Evolutionary conservation across 1,140 invertebrate species (phyloP).

Genomic region (Druon quercuslanigerum): DNA sequence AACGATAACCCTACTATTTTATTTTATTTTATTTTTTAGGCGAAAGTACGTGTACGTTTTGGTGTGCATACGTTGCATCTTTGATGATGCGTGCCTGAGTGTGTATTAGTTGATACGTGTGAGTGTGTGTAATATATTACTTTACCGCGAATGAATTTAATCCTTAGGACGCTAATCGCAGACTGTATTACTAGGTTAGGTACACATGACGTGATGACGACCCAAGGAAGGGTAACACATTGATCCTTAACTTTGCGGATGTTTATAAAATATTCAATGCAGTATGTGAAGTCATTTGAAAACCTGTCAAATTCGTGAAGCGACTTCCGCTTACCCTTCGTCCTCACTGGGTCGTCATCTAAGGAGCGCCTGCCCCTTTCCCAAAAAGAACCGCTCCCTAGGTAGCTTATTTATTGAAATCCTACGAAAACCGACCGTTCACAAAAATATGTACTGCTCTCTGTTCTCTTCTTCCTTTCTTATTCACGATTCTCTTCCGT

Average conservation of each 20-base stretch:
- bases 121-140: constrained; percentile 70
- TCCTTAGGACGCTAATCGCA: constrained; percentile 70
- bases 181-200: constrained; percentile 74
- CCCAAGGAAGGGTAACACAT: constrained; percentile 46
- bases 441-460: constrained; percentile 49
- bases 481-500: constrained; percentile 43
- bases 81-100: constrained; percentile 39
- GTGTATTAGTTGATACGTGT: constrained; percentile 31
- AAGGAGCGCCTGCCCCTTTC: constrained; percentile 52
- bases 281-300: neutral
- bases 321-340: constrained; percentile 24
- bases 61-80: constrained; percentile 41
- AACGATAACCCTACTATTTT: neutral
- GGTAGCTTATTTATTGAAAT: constrained; percentile 73
- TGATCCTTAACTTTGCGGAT: neutral
- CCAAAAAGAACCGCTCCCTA: constrained; percentile 63
- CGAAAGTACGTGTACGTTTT: neutral
- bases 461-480: constrained; percentile 48
- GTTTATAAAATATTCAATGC: neutral
- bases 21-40: constrained; percentile 39
- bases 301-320: neutral
- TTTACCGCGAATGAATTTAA: constrained; percentile 67
- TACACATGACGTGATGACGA: constrained; percentile 67
- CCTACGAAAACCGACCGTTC: constrained; percentile 57
- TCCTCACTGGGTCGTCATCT: constrained; percentile 50